Base-by-base conservation (phyloP, 2,797 vertebrate species). In the Hemibagrus guttatus region DNA sequence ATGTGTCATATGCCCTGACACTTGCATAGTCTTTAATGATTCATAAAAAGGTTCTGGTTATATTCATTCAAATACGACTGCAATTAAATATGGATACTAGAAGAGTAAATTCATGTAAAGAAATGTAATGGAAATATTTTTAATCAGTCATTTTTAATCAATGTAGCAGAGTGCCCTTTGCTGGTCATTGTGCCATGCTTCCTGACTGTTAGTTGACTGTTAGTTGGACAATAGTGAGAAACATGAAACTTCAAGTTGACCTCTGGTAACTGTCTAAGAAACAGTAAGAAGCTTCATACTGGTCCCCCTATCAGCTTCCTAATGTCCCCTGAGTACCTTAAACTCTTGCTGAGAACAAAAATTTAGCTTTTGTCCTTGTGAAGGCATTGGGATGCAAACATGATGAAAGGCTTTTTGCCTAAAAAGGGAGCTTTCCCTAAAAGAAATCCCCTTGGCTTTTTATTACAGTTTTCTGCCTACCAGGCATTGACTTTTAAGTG, bases 201-300 rank as follows among this genome's bases (percentile, higher is more conserved):
- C 39, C 52, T 69, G 75, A 84, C 75, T 87, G 86, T n/a, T 64
- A 63, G 58, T 21, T 83, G 81, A 86, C 81, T 88, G 85, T 89
- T 90, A 83, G 26, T 59, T 81, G 72, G 54, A 84, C 80, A 87
- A 88, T 86, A 69, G 80, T 35, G 39, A 85, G 89, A 90, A 92
- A 91, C 35, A 49, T 81, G 82, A 91, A 71, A 87, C 89, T 86
- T 76, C 46, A 86, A 82, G 84, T 86, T 88, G 82, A 89, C 86
- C 89, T 88, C 78, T 88, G 66, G 69, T 59, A 31, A 82, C 81
- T 89, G 59, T 88, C 84, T 86, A 75, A 75, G 84, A 71, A 90
- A 87, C 90, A 90, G 78, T 85, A 75, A 85, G 83, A 84, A 82
- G 58, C 74, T 86, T 89, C 83, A 84, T 78, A 80, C 61, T 26